Conservation (phyloP, 2,888 invertebrate genomes). For the Nemurella pictetii region DNA sequence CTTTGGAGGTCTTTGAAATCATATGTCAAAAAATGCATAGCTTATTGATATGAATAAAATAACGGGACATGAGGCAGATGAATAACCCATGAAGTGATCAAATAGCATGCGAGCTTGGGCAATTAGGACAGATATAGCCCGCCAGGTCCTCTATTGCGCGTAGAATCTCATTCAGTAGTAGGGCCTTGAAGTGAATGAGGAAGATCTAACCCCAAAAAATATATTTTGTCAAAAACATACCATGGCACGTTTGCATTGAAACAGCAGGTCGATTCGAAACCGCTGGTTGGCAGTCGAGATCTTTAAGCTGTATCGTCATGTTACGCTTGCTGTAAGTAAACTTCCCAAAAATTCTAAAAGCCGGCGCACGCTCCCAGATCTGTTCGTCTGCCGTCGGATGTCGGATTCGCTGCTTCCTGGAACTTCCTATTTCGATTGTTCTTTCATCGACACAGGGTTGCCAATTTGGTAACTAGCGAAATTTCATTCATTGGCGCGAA, state of each 20-base stretch:
- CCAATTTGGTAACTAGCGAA: too few species aligned
- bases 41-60: too few species aligned
- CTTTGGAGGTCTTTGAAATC: too few species aligned
- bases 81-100: too few species aligned
- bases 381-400: neutral
- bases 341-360: neutral
- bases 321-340: too few species aligned
- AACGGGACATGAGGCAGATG: too few species aligned
- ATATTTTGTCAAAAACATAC: slow-evolving; percentile 3
- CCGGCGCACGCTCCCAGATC: neutral
- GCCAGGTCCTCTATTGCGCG: neutral
- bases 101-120: too few species aligned
- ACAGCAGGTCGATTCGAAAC: neutral
- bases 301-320: slow-evolving; percentile 11
- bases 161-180: neutral
- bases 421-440: neutral
- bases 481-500: too few species aligned
- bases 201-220: neutral
- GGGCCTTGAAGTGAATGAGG: neutral
- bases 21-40: too few species aligned
- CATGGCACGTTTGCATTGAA: neutral
- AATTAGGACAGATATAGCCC: neutral
- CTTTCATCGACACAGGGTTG: too few species aligned
- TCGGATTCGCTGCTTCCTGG: neutral
- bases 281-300: slow-evolving; percentile 1